phyloP scores from a whole-genome alignment of 2,888 invertebrate genomes.

The Caenorhabditis macrosperma region DNA sequence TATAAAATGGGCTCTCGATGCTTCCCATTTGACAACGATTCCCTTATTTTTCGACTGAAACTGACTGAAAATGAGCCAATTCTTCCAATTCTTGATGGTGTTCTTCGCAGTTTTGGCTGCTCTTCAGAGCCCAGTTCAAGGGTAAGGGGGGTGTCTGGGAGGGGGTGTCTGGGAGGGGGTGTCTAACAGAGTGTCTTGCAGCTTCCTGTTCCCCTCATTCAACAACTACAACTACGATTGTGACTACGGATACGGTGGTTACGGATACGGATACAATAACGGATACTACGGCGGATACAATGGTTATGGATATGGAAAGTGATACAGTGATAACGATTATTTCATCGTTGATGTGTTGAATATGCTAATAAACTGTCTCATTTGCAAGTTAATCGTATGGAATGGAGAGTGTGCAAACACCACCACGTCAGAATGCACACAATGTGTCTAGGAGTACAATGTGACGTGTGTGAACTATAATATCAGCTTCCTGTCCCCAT shows the following conservation, averaged over 20 bases:
- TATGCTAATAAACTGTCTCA: too few species aligned
- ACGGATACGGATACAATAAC: conserved; percentile 7
- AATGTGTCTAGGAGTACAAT: too few species aligned
- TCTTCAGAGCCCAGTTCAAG: conserved; percentile 21
- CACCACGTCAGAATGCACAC: too few species aligned
- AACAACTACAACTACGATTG: conserved; percentile 8
- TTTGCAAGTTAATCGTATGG: too few species aligned
- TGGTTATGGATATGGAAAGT: conserved; percentile 12
- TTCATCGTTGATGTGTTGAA: too few species aligned
- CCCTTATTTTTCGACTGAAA: not conserved
- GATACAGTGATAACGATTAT: not conserved
- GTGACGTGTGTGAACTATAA: too few species aligned
- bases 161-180: not conserved
- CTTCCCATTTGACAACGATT: not conserved
- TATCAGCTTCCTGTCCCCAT: too few species aligned
- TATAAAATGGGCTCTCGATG: conserved; percentile 26
- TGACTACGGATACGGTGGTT: conserved; percentile 30
- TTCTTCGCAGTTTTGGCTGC: conserved; percentile 30
- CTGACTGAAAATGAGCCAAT: conserved; percentile 15
- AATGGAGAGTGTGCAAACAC: too few species aligned
- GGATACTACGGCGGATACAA: conserved; percentile 19
- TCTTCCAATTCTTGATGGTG: conserved; percentile 20
- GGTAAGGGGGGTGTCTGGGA: not conserved
- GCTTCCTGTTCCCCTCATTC: conserved; percentile 8
- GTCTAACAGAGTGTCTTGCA: not conserved